phyloP scores from a whole-genome alignment of 2,888 invertebrate species.

The Agrilus cyanescens region DNA sequence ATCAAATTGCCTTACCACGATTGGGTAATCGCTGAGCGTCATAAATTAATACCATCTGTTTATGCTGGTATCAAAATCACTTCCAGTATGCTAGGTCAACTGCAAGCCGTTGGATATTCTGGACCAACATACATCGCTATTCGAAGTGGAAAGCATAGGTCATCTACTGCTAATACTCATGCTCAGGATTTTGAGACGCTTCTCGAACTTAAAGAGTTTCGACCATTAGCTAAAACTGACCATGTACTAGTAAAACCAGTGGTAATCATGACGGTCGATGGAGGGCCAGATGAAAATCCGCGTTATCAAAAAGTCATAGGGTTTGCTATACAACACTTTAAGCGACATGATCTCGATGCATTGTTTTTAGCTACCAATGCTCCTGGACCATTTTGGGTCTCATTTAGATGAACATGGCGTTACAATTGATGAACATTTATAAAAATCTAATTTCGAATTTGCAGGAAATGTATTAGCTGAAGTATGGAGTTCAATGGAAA shows the following conservation, averaged over 20 bases:
- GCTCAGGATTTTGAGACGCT: conserved; percentile 7
- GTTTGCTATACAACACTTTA: conserved; percentile 19
- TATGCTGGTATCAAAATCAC: conserved; percentile 17
- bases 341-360: conserved; percentile 19
- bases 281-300: conserved; percentile 21
- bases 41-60: conserved; percentile 18
- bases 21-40: conserved; percentile 13
- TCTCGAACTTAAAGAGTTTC: conserved; percentile 8
- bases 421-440: conserved; percentile 24
- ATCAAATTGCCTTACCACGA: conserved; percentile 17
- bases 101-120: conserved; percentile 26
- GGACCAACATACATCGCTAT: conserved; percentile 28
- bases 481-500: conserved; percentile 19
- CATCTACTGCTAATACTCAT: conserved; percentile 13
- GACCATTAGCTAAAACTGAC: conserved; percentile 12
- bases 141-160: conserved; percentile 16
- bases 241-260: conserved; percentile 17
- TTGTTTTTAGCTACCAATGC: conserved; percentile 25
- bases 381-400: conserved; percentile 24
- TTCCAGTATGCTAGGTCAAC: conserved; percentile 18
- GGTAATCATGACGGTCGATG: conserved; percentile 18
- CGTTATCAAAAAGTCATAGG: conserved; percentile 17
- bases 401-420: conserved; percentile 22
- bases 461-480: conserved; percentile 25
- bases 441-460: conserved; percentile 25